These are phyloP conservation scores for Aradus depressus DNA, from an alignment of 2,888 invertebrate genomes.

Conservation along the genomic window DNA sequence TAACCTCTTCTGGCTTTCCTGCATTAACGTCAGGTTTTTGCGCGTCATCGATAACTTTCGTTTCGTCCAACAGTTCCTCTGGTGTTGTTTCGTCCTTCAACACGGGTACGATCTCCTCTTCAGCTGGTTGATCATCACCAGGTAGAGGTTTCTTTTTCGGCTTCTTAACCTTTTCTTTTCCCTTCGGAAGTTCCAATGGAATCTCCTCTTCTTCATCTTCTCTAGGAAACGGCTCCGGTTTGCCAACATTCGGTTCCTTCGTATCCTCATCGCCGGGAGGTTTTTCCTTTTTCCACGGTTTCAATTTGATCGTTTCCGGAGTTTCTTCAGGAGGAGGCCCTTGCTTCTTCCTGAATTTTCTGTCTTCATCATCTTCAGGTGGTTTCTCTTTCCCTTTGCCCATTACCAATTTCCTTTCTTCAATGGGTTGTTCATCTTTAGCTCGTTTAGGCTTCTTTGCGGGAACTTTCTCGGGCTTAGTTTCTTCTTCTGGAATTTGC, in stretches of 20 bases:
- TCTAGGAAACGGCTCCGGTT: constrained; percentile 34
- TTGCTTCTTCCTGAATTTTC: constrained; percentile 37
- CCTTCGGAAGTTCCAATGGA: neutral
- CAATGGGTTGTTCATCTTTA: constrained; percentile 27
- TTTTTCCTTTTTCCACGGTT: constrained; percentile 35
- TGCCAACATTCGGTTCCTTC: constrained; percentile 32
- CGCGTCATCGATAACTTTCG: neutral
- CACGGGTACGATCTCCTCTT: constrained; percentile 9
- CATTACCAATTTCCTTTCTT: constrained; percentile 24
- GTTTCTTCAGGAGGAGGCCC: constrained; percentile 37
- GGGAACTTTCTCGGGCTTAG: constrained; percentile 29
- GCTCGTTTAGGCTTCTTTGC: constrained; percentile 20
- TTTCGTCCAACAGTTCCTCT: constrained; percentile 24
- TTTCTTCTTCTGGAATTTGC: constrained; percentile 21
- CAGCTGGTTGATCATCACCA: constrained; percentile 33
- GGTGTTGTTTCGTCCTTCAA: neutral
- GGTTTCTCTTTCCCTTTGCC: constrained; percentile 31
- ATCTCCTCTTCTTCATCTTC: constrained; percentile 30
- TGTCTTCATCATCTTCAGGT: constrained; percentile 31
- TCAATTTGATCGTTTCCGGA: constrained; percentile 36
- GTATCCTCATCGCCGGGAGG: constrained; percentile 34
- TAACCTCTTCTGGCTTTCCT: constrained; percentile 24
- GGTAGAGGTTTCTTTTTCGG: constrained; percentile 30
- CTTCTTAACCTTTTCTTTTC: constrained; percentile 4
- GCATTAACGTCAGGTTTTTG: constrained; percentile 4